Conservation (phyloP, 2,888 invertebrate genomes). For the Caenorhabditis auriculariae region DNA sequence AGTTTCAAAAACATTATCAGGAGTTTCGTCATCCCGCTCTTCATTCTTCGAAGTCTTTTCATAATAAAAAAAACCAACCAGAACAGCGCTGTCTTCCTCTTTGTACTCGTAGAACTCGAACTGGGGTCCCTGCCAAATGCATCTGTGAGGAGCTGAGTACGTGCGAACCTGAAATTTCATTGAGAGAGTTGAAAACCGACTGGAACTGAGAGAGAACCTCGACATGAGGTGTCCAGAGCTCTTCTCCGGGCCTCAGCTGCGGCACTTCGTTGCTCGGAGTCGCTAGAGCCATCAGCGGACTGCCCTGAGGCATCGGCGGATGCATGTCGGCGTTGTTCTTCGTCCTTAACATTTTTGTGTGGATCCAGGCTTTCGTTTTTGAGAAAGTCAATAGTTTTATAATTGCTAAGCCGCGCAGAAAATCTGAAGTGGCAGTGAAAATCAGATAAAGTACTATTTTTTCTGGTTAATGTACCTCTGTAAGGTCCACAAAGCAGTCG, state of each 20-base stretch:
- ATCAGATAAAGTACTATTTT: neutral
- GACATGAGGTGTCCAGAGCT: slow-evolving; percentile 31
- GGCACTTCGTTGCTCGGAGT: slow-evolving; percentile 4
- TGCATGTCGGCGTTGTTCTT: slow-evolving; percentile 46
- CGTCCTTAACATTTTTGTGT: slow-evolving; percentile 19
- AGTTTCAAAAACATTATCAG: no score
- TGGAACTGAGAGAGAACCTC: slow-evolving; percentile 10
- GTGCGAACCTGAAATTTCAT: slow-evolving; percentile 63
- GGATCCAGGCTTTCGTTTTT: slow-evolving; percentile 27
- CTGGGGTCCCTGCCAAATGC: slow-evolving; percentile 99
- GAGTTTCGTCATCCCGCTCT: no score
- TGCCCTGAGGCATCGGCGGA: slow-evolving; percentile 32
- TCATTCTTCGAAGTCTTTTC: no score
- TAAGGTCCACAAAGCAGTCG: slow-evolving; percentile 18
- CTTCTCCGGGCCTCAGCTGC: slow-evolving; percentile 8
- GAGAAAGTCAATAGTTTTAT: slow-evolving; percentile 46
- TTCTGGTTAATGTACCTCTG: slow-evolving; percentile 3
- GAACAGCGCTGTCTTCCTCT: slow-evolving; percentile 25
- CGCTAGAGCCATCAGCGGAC: slow-evolving; percentile 28
- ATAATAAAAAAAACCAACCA: no score
- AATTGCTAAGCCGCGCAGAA: slow-evolving; percentile 13
- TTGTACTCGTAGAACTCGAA: slow-evolving; percentile 77
- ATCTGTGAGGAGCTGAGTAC: slow-evolving; percentile 87
- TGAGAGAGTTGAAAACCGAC: neutral
- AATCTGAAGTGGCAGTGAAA: slow-evolving; percentile 3